phyloP scores from a whole-genome alignment of 1,140 invertebrate genomes.

The Hylyphantes graminicola region DNA sequence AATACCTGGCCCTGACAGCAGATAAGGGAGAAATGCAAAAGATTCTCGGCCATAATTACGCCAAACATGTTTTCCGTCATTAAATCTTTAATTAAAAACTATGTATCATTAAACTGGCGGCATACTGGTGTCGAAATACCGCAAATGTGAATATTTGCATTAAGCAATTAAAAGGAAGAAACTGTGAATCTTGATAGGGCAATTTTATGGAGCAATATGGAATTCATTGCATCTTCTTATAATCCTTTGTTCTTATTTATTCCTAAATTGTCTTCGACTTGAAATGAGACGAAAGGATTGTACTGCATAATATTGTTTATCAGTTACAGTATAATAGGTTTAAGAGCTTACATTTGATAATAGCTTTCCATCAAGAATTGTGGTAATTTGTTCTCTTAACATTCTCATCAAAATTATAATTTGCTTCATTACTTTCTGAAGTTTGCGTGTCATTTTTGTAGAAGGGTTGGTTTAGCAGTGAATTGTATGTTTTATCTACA shows the following conservation, averaged over 20 bases:
- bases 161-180: constrained; percentile 33
- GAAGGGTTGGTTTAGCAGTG: too few relatives aligned
- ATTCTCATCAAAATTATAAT: too few relatives aligned
- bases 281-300: too few relatives aligned
- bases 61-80: constrained; percentile 49
- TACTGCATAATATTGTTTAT: too few relatives aligned
- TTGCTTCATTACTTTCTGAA: too few relatives aligned
- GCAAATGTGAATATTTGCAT: constrained; percentile 48
- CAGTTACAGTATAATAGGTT: too few relatives aligned
- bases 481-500: too few relatives aligned
- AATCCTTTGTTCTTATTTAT: constrained; percentile 25
- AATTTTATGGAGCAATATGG: constrained; percentile 22
- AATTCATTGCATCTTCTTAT: constrained; percentile 1
- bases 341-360: too few relatives aligned
- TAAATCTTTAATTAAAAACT: constrained; percentile 55
- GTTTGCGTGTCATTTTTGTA: too few relatives aligned
- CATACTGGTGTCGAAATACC: not conserved
- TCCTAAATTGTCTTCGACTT: too few relatives aligned
- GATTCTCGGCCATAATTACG: constrained; percentile 35
- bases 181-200: not conserved
- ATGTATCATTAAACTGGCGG: constrained; percentile 45
- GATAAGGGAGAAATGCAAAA: constrained; percentile 7
- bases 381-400: too few relatives aligned
- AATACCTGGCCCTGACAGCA: constrained; percentile 38
- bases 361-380: too few relatives aligned